A percentile compares a stretch with the other conserved stretches of the same genome.
Conservation (phyloP, 2,113 vertebrate species). For the Calcarius ornatus region DNA sequence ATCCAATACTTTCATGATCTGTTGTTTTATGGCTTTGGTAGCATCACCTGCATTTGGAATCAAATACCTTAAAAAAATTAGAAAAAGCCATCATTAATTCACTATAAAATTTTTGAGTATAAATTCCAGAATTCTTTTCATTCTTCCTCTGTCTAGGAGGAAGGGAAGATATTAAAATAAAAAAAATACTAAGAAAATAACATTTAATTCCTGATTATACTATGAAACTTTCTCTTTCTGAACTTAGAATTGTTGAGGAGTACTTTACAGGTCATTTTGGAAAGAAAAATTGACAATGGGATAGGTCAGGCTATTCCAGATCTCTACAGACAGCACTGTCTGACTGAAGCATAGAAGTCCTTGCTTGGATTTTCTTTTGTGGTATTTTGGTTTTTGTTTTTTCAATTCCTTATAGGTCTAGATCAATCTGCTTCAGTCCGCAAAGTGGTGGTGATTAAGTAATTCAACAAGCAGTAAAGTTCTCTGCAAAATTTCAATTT, state of each 20-base stretch:
- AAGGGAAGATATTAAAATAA: neutral
- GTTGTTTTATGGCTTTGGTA: slow-evolving; percentile 98
- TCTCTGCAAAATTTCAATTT: neutral
- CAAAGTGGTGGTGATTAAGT: neutral
- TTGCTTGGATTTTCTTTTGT: neutral
- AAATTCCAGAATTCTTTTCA: neutral
- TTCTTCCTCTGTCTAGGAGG: neutral
- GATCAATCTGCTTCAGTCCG: neutral
- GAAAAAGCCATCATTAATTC: neutral
- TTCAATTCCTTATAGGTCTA: neutral
- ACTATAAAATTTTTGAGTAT: neutral
- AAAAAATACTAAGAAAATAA: neutral
- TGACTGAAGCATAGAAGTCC: neutral
- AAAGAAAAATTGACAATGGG: neutral
- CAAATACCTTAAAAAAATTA: slow-evolving; percentile 82
- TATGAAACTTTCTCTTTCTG: neutral
- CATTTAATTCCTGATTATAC: neutral
- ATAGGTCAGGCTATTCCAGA: neutral
- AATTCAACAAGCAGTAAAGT: neutral
- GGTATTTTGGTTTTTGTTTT: neutral
- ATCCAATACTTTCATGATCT: slow-evolving; percentile 99
- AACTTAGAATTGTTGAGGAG: neutral
- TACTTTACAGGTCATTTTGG: neutral
- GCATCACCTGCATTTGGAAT: slow-evolving; percentile 97
- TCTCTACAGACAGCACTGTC: neutral